Conservation (phyloP, 2,888 invertebrate genomes). For the Phortica magna region DNA sequence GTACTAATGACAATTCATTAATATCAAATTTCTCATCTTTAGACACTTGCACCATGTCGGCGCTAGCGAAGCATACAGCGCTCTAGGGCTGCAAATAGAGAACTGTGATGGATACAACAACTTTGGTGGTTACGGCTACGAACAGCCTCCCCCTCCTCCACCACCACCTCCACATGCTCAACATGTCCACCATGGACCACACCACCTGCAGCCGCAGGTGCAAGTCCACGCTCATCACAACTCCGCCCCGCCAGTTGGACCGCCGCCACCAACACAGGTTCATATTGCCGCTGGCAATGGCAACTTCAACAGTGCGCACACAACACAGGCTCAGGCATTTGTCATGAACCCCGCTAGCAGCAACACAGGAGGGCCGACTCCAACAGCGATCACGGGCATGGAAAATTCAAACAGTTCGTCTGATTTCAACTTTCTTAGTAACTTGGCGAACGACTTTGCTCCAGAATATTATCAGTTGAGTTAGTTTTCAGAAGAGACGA, state of each 20-base stretch:
- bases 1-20: too few relatives aligned
- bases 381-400: slow-evolving; percentile 82
- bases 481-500: slow-evolving; percentile 73
- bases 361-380: slow-evolving; percentile 45
- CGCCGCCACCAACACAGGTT: slow-evolving; percentile 74
- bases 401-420: slow-evolving; percentile 95
- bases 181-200: slow-evolving; percentile 80
- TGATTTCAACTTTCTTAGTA: slow-evolving; percentile 95
- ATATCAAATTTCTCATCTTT: background rate
- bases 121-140: slow-evolving; percentile 66
- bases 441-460: slow-evolving; percentile 93
- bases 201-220: slow-evolving; percentile 76
- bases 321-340: slow-evolving; percentile 57
- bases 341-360: slow-evolving; percentile 36
- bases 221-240: slow-evolving; percentile 75
- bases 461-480: slow-evolving; percentile 89
- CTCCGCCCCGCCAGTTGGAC: slow-evolving; percentile 48
- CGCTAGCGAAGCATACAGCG: slow-evolving; percentile 64
- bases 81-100: slow-evolving; percentile 73
- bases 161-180: slow-evolving; percentile 79
- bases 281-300: slow-evolving; percentile 55
- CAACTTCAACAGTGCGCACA: slow-evolving; percentile 57
- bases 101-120: slow-evolving; percentile 73
- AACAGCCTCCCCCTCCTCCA: slow-evolving; percentile 74
- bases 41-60: slow-evolving; percentile 68